Conservation (phyloP, 2,113 vertebrate species). For the Speoplatyrhinus poulsoni region DNA sequence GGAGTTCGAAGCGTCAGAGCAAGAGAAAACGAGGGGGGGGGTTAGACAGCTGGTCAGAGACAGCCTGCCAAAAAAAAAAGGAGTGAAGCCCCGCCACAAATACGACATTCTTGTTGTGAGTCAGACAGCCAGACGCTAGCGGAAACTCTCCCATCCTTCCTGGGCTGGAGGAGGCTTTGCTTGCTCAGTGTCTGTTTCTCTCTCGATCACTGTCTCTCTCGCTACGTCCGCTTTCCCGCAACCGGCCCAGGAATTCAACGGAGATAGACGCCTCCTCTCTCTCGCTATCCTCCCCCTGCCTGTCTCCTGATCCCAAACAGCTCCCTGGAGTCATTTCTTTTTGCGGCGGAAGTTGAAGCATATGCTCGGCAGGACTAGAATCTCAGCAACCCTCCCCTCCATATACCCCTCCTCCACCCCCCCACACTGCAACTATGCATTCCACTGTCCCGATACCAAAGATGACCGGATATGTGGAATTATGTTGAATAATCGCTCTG, state of each 20-base stretch:
- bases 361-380: conserved; percentile 62
- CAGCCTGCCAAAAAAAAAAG: conserved; percentile 68
- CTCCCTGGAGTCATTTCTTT: conserved; percentile 53
- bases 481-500: conserved; percentile 55
- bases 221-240: conserved; percentile 39
- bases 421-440: conserved; percentile 87
- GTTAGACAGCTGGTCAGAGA: conserved; percentile 73
- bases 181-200: conserved; percentile 37
- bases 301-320: conserved; percentile 60
- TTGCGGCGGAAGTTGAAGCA: conserved; percentile 54
- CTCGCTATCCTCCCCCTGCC: conserved; percentile 35
- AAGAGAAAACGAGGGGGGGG: conserved; percentile 31
- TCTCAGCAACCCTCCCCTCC: conserved; percentile 59
- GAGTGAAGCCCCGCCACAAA: conserved; percentile 65
- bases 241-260: conserved; percentile 64
- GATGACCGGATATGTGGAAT: conserved; percentile 81
- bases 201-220: conserved; percentile 33
- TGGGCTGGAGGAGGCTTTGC: conserved; percentile 64
- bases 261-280: conserved; percentile 32
- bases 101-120: conserved; percentile 68
- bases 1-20: conserved; percentile 41
- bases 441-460: conserved; percentile 91
- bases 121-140: conserved; percentile 69
- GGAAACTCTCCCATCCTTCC: conserved; percentile 71
- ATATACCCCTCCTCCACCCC: conserved; percentile 32